phyloP scores from a whole-genome alignment of 2,797 vertebrate genomes.

The Nyctalus aviator region DNA sequence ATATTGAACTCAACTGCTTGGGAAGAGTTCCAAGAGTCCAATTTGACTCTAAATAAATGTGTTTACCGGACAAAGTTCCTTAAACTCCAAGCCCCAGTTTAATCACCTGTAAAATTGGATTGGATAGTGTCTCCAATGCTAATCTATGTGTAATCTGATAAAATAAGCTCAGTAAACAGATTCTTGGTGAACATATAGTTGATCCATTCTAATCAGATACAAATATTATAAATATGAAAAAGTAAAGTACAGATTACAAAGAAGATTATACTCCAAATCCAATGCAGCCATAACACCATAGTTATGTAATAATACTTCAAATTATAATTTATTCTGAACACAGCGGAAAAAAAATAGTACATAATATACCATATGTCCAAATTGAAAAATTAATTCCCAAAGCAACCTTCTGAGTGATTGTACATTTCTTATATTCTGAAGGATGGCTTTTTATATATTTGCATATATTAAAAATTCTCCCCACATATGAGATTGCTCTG shows the following conservation, averaged over 20 bases:
- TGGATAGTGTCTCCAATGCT: neutral
- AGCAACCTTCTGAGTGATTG: neutral
- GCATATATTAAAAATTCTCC: neutral
- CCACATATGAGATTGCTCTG: neutral
- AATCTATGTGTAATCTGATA: conserved; percentile 4
- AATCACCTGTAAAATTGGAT: conserved; percentile 59
- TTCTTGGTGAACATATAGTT: neutral
- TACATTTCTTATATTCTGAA: neutral
- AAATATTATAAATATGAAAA: conserved; percentile 27
- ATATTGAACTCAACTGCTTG: neutral
- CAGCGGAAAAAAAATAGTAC: neutral
- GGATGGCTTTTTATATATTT: neutral
- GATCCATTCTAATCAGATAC: neutral
- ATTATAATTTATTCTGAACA: neutral
- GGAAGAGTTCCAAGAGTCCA: neutral
- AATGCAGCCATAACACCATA: neutral
- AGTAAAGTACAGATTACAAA: neutral
- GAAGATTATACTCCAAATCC: neutral
- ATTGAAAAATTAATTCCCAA: conserved; percentile 32
- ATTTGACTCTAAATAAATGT: conserved; percentile 26
- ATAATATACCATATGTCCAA: neutral
- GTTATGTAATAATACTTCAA: neutral
- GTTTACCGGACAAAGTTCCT: neutral
- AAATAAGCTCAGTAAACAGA: neutral
- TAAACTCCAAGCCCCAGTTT: conserved; percentile 8